A percentile compares a stretch with the other conserved stretches of the same genome.
Conservation (phyloP, 2,888 invertebrate genomes). For the Platycnemis pennipes region DNA sequence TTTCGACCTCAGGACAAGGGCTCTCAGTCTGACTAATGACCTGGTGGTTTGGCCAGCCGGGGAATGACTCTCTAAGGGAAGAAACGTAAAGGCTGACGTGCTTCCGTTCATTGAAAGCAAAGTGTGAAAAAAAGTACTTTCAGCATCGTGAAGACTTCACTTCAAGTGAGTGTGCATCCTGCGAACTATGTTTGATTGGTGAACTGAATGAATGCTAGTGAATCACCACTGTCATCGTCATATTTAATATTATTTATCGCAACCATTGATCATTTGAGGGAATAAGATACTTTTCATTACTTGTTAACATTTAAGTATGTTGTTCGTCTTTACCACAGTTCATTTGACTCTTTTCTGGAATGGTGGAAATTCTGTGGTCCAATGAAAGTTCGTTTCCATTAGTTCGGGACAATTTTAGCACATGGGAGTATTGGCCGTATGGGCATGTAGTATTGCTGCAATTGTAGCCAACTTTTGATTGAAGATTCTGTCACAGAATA, state of each 20-base stretch:
- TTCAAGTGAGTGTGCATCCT: no score
- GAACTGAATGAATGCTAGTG: not conserved
- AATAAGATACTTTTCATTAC: not conserved
- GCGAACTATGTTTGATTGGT: not conserved
- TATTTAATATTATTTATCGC: slow-evolving; percentile 13
- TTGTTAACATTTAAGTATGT: not conserved
- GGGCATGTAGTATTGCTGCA: not conserved
- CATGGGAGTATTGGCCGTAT: not conserved
- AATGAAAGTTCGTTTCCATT: not conserved
- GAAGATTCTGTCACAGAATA: not conserved
- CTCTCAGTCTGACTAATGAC: no score
- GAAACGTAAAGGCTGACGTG: no score
- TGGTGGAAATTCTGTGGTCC: slow-evolving; percentile 27
- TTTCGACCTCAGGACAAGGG: no score
- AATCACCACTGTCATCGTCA: not conserved
- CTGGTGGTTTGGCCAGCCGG: no score
- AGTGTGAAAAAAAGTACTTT: no score
- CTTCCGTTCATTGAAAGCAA: no score
- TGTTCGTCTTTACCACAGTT: not conserved
- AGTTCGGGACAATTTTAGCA: not conserved
- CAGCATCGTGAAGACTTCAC: no score
- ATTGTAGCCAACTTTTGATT: not conserved
- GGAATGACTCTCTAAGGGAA: no score
- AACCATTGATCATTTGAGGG: not conserved
- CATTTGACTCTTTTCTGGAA: not conserved